phyloP scores from a whole-genome alignment of 2,888 invertebrate species.

The Pandemis heparana region DNA sequence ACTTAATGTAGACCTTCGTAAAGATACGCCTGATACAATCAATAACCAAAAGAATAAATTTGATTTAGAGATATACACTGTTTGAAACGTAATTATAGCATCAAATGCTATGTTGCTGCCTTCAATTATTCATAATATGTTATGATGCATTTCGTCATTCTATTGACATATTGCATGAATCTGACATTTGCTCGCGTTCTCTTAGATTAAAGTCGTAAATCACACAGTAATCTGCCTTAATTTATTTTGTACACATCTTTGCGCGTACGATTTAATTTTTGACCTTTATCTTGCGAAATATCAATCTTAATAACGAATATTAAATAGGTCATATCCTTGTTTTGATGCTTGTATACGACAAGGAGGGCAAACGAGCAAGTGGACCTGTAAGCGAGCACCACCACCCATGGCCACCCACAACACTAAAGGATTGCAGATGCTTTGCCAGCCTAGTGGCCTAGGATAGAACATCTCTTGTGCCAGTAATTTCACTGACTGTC shows the following conservation, averaged over 20 bases:
- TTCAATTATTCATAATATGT: slow-evolving; percentile 27
- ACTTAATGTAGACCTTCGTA: no score
- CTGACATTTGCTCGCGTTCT: slow-evolving; percentile 39
- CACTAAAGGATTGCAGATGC: no score
- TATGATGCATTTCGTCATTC: slow-evolving; percentile 38
- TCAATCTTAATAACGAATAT: slow-evolving; percentile 13
- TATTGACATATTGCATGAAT: slow-evolving; percentile 38
- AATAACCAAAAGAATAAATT: no score
- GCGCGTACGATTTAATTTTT: slow-evolving; percentile 36
- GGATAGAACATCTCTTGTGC: no score
- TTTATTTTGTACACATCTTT: slow-evolving; percentile 22
- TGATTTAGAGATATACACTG: neutral
- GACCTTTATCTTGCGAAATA: slow-evolving; percentile 27
- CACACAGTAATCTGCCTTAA: slow-evolving; percentile 30
- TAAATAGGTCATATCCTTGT: neutral
- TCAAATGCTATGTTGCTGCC: neutral
- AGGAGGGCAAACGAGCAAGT: neutral
- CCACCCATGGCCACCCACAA: no score
- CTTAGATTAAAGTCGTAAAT: slow-evolving; percentile 26
- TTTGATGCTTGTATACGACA: neutral
- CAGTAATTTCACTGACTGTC: no score
- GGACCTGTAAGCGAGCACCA: no score
- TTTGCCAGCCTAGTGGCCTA: no score
- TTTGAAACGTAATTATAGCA: neutral
- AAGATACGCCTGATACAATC: no score